A percentile compares a stretch with the other conserved stretches of the same genome.
Evolutionary conservation across 2,888 invertebrate genomes (phyloP).

Genomic region (Phania funesta): DNA sequence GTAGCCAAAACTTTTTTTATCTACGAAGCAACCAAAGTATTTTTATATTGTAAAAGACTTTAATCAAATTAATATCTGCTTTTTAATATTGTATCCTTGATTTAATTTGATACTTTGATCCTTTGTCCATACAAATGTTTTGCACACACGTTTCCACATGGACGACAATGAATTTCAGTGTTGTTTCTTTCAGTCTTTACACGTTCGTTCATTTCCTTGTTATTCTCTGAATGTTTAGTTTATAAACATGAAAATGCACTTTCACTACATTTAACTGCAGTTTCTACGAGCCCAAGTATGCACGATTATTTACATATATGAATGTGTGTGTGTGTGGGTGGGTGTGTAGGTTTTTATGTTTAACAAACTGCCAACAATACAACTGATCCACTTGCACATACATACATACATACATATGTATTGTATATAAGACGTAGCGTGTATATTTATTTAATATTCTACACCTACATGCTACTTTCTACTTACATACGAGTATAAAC

Average conservation of each 20-base stretch:
- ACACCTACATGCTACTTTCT: too few relatives aligned
- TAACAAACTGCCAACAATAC: slow-evolving; percentile 25
- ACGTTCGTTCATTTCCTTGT: neutral
- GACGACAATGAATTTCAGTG: slow-evolving; percentile 44
- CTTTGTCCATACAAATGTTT: slow-evolving; percentile 51
- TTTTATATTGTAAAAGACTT: slow-evolving; percentile 17
- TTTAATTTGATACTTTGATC: slow-evolving; percentile 57
- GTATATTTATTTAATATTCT: too few relatives aligned
- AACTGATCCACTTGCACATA: neutral
- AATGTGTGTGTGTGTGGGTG: neutral
- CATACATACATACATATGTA: neutral
- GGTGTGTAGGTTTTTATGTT: neutral
- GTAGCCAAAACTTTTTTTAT: neutral
- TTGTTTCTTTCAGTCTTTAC: slow-evolving; percentile 14
- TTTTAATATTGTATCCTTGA: slow-evolving; percentile 52
- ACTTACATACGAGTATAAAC: too few relatives aligned
- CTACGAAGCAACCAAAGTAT: neutral
- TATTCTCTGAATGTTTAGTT: slow-evolving; percentile 24
- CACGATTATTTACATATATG: too few relatives aligned
- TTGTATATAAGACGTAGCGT: too few relatives aligned
- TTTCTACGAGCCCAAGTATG: slow-evolving; percentile 7
- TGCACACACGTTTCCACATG: slow-evolving; percentile 62
- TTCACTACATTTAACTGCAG: slow-evolving; percentile 38
- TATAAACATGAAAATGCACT: slow-evolving; percentile 57
- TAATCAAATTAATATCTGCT: slow-evolving; percentile 34